These are phyloP conservation scores for Tetragonula clypearis DNA, from an alignment of 1,140 invertebrate genomes.

Conservation along the genomic window DNA sequence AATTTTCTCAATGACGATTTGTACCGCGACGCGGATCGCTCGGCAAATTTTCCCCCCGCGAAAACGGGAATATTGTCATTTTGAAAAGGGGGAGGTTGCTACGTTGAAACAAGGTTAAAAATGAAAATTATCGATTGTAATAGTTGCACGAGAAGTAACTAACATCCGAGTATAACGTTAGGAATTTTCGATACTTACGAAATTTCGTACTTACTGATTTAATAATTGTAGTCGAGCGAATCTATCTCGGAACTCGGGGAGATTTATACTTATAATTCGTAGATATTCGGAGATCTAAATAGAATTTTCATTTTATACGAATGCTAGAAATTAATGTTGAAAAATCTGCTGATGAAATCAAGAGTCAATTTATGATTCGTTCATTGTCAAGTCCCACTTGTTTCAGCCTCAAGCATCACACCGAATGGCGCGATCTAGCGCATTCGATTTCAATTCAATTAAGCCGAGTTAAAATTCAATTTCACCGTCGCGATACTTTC, in stretches of 20 bases:
- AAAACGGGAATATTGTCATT: neutral
- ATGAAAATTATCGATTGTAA: neutral
- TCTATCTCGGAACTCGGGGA: neutral
- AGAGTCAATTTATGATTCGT: neutral
- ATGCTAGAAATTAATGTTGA: neutral
- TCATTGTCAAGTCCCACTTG: neutral
- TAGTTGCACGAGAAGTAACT: neutral
- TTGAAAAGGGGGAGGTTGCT: too few relatives aligned
- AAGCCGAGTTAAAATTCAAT: conserved; percentile 16
- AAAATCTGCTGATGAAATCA: neutral
- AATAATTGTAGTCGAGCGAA: neutral
- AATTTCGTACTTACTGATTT: neutral
- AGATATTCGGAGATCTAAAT: neutral
- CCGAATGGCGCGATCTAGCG: neutral
- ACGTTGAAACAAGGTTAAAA: neutral
- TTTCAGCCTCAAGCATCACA: neutral
- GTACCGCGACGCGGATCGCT: neutral
- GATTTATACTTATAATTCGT: neutral
- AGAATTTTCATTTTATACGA: neutral
- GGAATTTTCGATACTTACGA: neutral
- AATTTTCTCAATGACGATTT: neutral
- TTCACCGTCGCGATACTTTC: neutral
- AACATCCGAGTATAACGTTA: neutral
- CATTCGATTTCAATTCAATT: neutral
- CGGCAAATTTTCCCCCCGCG: neutral